Conservation (phyloP, 2,113 vertebrate species). For the Tympanuchus pallidicinctus region DNA sequence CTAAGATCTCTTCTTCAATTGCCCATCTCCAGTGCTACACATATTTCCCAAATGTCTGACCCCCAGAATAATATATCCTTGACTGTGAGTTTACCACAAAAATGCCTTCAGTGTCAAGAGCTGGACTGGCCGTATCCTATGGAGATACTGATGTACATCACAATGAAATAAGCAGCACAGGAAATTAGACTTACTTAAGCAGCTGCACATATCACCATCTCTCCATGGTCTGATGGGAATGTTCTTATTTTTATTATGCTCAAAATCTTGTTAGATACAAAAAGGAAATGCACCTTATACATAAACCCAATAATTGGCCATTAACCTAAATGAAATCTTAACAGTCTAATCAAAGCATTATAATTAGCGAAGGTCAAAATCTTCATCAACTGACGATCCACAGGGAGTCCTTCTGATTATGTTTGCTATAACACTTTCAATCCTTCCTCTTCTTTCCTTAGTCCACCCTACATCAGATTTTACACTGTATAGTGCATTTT, state of each 20-base stretch:
- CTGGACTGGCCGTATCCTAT: rapidly evolving
- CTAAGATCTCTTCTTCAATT: not conserved
- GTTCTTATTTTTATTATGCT: not conserved
- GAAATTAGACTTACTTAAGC: not conserved
- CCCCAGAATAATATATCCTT: rapidly evolving
- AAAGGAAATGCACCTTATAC: not conserved
- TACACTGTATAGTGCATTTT: not conserved
- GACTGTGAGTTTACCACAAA: not conserved
- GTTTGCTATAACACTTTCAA: not conserved
- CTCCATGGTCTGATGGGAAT: not conserved
- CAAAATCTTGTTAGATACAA: not conserved
- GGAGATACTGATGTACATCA: not conserved
- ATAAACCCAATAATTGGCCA: not conserved
- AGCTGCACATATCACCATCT: not conserved
- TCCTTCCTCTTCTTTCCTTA: not conserved
- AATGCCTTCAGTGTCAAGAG: not conserved
- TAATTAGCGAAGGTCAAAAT: not conserved
- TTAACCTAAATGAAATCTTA: not conserved
- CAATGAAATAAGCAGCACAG: not conserved
- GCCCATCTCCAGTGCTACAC: not conserved
- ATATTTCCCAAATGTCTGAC: not conserved
- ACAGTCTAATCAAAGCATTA: not conserved
- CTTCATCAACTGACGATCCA: not conserved
- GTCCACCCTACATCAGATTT: not conserved
- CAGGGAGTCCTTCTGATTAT: not conserved